Evolutionary conservation across 2,888 invertebrate genomes (phyloP).

Genomic region (Megalurothrips usitatus): DNA sequence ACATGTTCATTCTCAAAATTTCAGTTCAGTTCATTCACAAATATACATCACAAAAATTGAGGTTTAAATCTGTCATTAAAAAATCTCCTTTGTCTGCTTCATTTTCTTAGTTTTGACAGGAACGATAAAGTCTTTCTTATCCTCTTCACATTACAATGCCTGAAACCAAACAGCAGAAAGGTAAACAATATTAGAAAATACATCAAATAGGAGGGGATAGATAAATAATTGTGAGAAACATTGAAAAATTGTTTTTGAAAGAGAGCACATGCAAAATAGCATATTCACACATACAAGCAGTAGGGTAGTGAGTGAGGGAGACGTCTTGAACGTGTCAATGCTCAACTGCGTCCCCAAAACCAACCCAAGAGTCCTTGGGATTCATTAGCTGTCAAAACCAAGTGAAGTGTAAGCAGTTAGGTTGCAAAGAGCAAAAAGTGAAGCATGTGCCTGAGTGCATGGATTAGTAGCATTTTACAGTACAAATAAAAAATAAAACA

Average conservation of each 20-base stretch:
- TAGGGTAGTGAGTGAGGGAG: not conserved
- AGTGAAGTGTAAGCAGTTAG: not conserved
- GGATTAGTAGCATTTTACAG: not conserved
- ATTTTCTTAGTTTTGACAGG: not conserved
- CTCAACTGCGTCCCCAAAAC: conserved; percentile 13
- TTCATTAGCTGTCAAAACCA: not conserved
- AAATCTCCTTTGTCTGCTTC: not conserved
- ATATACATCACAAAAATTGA: not conserved
- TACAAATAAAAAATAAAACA: not conserved
- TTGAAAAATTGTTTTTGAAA: not conserved
- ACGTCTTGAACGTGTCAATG: not conserved
- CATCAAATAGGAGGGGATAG: not conserved
- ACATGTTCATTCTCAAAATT: too few species aligned
- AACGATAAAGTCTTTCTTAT: not conserved
- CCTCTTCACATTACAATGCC: not conserved
- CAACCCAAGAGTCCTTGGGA: not conserved
- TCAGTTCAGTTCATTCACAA: not conserved
- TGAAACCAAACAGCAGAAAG: not conserved
- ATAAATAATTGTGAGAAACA: not conserved
- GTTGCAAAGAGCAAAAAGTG: not conserved
- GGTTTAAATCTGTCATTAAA: not conserved
- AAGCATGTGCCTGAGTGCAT: not conserved
- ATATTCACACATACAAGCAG: not conserved
- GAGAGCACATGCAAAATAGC: not conserved
- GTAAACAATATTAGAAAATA: not conserved